These are phyloP conservation scores for Macrochelys suwanniensis DNA, from an alignment of 2,797 vertebrate species.

Conservation along the genomic window DNA sequence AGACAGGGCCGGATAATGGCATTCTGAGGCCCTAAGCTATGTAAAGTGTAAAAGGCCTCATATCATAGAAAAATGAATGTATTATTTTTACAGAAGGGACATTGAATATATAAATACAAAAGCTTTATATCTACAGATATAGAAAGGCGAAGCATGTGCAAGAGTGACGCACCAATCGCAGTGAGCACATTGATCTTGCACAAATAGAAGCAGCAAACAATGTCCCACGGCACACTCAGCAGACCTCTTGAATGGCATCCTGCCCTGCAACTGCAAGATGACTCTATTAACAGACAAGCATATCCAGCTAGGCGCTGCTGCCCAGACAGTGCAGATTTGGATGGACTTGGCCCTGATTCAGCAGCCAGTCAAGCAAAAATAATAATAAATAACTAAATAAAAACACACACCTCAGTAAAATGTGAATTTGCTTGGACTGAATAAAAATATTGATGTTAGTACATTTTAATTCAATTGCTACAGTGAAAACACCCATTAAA, in stretches of 20 bases:
- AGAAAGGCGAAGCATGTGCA: not conserved
- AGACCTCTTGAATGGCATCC: not conserved
- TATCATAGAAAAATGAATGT: no score
- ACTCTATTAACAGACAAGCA: not conserved
- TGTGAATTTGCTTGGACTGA: not conserved
- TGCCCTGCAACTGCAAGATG: not conserved
- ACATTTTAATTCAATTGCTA: not conserved
- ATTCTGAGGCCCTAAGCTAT: no score
- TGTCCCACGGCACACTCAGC: not conserved
- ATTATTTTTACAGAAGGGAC: no score
- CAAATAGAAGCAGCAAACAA: not conserved
- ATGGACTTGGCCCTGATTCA: not conserved
- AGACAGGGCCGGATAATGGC: no score
- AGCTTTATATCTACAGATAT: no score
- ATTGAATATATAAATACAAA: no score
- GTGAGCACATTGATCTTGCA: not conserved
- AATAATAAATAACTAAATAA: not conserved
- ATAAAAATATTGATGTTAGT: not conserved
- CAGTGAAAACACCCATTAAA: constrained; percentile 7
- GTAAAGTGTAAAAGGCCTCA: no score
- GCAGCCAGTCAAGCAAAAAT: not conserved
- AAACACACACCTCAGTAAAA: not conserved
- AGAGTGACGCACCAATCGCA: not conserved
- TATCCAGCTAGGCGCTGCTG: not conserved
- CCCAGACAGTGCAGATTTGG: not conserved